A percentile compares a stretch with the other conserved stretches of the same genome.
Conservation (phyloP, 2,113 vertebrate genomes). For the Thunnus maccoyii region DNA sequence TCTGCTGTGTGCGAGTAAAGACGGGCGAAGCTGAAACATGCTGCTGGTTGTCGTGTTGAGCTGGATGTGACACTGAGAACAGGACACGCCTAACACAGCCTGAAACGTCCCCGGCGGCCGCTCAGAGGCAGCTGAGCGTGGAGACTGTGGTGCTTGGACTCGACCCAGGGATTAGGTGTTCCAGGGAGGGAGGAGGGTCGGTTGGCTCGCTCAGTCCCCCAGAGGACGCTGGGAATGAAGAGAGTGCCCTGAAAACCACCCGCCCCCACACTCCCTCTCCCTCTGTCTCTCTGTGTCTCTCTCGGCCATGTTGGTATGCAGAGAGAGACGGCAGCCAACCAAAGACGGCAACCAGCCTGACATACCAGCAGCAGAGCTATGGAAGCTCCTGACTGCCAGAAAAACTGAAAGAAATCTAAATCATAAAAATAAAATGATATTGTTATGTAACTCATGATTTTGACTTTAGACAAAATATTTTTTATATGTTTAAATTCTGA, state of each 20-base stretch:
- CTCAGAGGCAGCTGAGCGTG: constrained; percentile 17
- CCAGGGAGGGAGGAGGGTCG: constrained; percentile 83
- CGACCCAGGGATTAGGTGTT: constrained; percentile 95
- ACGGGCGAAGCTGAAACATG: background rate
- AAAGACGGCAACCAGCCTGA: background rate
- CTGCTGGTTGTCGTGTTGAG: background rate
- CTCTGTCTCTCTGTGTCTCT: background rate
- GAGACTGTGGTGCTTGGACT: constrained; percentile 34
- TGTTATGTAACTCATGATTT: too few species aligned
- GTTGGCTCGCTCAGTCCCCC: constrained; percentile 78
- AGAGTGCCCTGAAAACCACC: constrained; percentile 38
- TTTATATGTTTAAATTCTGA: too few species aligned
- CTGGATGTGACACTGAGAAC: background rate
- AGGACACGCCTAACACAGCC: background rate
- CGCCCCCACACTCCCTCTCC: constrained; percentile 10
- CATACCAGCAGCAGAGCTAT: constrained; percentile 46
- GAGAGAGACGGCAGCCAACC: constrained; percentile 3
- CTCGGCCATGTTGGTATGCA: constrained; percentile 30
- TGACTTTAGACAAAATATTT: too few species aligned
- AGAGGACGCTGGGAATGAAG: constrained; percentile 87
- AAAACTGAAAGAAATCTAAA: too few species aligned
- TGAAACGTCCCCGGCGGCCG: background rate
- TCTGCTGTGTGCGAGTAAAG: too few species aligned
- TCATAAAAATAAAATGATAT: too few species aligned
- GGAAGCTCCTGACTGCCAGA: background rate